Percentiles rank a stretch among this genome's conserved stretches.
Evolutionary conservation across 2,888 invertebrate species (phyloP).

Genomic region (Meteorus cinctellus): DNA sequence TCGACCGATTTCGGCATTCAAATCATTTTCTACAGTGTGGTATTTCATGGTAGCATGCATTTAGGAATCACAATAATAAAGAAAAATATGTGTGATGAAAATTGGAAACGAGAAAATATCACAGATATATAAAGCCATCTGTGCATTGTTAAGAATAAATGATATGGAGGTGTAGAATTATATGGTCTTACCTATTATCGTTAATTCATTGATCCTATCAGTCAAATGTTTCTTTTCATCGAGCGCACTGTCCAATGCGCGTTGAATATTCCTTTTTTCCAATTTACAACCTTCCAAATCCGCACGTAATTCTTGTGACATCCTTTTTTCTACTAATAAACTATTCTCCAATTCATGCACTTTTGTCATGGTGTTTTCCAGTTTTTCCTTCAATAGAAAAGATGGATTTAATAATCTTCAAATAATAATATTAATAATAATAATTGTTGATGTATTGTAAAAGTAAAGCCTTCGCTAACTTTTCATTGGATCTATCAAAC

Average conservation of each 20-base stretch:
- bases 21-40: conserved; percentile 73
- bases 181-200: conserved; percentile 75
- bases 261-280: conserved; percentile 78
- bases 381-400: conserved; percentile 69
- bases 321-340: conserved; percentile 72
- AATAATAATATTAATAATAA: not conserved
- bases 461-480: too few relatives aligned
- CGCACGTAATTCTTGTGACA: conserved; percentile 72
- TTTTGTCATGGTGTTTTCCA: conserved; percentile 73
- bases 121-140: not conserved
- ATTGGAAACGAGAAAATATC: not conserved
- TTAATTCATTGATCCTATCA: conserved; percentile 77
- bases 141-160: not conserved
- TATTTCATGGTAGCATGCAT: conserved; percentile 2
- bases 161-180: conserved; percentile 4
- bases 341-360: conserved; percentile 75
- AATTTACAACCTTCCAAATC: conserved; percentile 75
- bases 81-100: not conserved
- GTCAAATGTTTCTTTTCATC: conserved; percentile 77
- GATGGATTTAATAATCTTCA: conserved; percentile 21
- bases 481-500: too few relatives aligned
- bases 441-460: too few relatives aligned
- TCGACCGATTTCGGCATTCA: conserved; percentile 75
- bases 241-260: conserved; percentile 75
- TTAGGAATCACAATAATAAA: not conserved